These are phyloP conservation scores for Cliona cf. orientalis DNA, from an alignment of 37 sponge, comb jelly and placozoan species.

Conservation along the genomic window DNA sequence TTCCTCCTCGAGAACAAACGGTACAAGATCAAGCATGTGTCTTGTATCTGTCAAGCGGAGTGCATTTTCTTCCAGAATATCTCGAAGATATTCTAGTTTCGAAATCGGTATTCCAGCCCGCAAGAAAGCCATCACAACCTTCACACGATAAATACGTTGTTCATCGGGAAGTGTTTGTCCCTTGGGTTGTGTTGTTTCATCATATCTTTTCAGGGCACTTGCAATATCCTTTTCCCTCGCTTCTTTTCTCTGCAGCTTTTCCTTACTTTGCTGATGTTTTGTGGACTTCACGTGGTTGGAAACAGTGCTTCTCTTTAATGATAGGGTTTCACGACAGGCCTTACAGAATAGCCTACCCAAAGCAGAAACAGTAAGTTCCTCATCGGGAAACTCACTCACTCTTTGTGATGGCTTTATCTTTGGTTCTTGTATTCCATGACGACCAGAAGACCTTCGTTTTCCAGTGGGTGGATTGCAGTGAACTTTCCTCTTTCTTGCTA, in stretches of 20 bases:
- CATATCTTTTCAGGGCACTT: slow-evolving; percentile 6
- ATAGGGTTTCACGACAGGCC: slow-evolving; percentile 35
- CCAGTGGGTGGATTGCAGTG: not conserved
- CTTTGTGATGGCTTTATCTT: not conserved
- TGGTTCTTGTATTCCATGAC: slow-evolving; percentile 1
- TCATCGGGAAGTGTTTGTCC: slow-evolving; percentile 50
- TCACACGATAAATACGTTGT: slow-evolving; percentile 33
- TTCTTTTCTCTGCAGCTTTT: slow-evolving; percentile 18
- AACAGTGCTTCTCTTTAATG: slow-evolving; percentile 35
- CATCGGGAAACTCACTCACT: slow-evolving; percentile 13
- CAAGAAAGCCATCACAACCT: slow-evolving; percentile 29
- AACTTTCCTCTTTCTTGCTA: slow-evolving; percentile 5
- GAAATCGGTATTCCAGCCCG: slow-evolving; percentile 44
- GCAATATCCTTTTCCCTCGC: slow-evolving; percentile 39
- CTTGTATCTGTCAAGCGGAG: not conserved
- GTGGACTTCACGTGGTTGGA: slow-evolving; percentile 22
- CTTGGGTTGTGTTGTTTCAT: not conserved
- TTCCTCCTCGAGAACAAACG: slow-evolving; percentile 49
- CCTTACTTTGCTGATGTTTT: slow-evolving; percentile 32
- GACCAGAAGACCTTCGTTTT: slow-evolving; percentile 1
- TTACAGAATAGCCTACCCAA: slow-evolving; percentile 28
- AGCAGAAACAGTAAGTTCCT: not conserved
- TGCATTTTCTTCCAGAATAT: slow-evolving; percentile 42
- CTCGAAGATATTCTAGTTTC: slow-evolving; percentile 13
- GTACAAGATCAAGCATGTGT: slow-evolving; percentile 33